A percentile compares a stretch with the other conserved stretches of the same genome.
Conservation (phyloP, 2,888 invertebrate genomes). For the Eupithecia centaureata region DNA sequence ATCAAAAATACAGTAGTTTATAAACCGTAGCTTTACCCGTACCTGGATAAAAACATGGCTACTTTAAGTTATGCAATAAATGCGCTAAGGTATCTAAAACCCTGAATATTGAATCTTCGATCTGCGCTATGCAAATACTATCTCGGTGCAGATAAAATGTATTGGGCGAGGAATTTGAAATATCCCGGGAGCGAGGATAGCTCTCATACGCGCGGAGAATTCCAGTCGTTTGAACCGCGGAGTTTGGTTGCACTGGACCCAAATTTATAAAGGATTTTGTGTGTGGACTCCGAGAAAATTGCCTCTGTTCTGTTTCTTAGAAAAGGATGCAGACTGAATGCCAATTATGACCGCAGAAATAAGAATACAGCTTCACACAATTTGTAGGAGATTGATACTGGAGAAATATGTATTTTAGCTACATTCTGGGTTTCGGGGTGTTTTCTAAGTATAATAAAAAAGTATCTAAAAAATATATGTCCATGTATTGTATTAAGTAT, state of each 20-base stretch:
- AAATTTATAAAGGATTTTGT: too few relatives aligned
- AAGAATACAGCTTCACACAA: conserved; percentile 38
- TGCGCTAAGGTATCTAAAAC: conserved; percentile 3
- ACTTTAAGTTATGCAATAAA: not conserved
- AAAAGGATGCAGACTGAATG: conserved; percentile 48
- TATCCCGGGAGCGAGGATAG: conserved; percentile 20
- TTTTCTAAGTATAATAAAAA: too few relatives aligned
- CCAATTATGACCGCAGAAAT: conserved; percentile 48
- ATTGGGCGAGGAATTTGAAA: conserved; percentile 34
- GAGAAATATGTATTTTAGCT: not conserved
- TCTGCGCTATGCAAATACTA: conserved; percentile 38
- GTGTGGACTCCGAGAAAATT: conserved; percentile 35
- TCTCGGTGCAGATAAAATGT: conserved; percentile 36
- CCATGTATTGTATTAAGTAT: too few relatives aligned
- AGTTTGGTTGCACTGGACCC: conserved; percentile 4
- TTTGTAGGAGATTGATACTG: not conserved
- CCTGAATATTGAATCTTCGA: conserved; percentile 20
- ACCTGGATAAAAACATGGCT: not conserved
- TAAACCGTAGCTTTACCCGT: not conserved
- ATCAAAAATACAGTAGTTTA: too few relatives aligned
- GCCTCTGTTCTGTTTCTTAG: conserved; percentile 36
- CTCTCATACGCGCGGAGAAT: conserved; percentile 20
- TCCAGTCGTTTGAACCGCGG: not conserved
- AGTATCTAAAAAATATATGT: too few relatives aligned
- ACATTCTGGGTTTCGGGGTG: too few relatives aligned